Base-by-base conservation (phyloP, 2,888 invertebrate species). In the Hofmannophila pseudospretella region DNA sequence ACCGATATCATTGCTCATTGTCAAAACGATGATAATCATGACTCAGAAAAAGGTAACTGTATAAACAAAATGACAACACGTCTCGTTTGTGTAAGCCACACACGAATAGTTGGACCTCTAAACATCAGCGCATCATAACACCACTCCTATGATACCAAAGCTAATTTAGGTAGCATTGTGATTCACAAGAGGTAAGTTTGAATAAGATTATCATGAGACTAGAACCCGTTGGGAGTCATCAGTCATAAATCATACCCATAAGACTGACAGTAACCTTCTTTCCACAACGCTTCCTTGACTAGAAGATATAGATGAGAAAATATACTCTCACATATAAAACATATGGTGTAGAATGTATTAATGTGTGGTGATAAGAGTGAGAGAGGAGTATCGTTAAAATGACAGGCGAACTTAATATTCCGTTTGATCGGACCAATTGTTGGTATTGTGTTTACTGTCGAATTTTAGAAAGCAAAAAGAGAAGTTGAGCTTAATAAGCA, bases 121-220 rank as follows among this genome's bases (percentile, higher is more conserved):
- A 63, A 62, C 60, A 67, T 72, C 64, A 58, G 67, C 70, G 70
- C 63, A n/a, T 59, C 64, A 63, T 63, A 16, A 16, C 16, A 16
- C 5, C 16, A 5, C 16, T 16, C 3, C 16, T 16, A 69, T 65
- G 69, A 70, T 74, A 74, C 69, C 71, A 63, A 71, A 80, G 80
- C 85, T 86, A 86, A 86, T 86, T 86, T 86, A 85, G 73, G 86
- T 86, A 85, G 86, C 86, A 86, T 86, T 86, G 86, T 86, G 69
- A 69, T 71, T 67, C 75, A 79, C 74, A 79, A 77, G 79, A 77
- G 73, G 70, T 60, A 67, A 67, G 71, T 66, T 67, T 82, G 80
- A 85, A 81, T 84, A 73, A 84, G 81, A 85, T 86, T 86, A 86
- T 80, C 84, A 79, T 57, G 68, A 66, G 64, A 62, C 67, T 62